Conservation (phyloP, 2,113 vertebrate genomes). For the Ictalurus furcatus region DNA sequence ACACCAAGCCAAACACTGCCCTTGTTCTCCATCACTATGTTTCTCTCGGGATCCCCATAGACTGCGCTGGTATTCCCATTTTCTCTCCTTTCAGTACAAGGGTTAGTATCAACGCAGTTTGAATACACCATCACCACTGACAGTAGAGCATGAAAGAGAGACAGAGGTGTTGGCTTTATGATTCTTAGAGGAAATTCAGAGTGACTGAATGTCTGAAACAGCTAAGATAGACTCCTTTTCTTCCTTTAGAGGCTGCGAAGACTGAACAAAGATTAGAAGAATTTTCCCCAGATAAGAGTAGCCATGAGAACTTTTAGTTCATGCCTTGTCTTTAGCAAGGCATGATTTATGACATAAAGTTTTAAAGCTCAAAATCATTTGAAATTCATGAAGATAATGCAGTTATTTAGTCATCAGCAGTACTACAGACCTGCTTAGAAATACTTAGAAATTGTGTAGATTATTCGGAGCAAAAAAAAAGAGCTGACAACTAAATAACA, state of each 20-base stretch:
- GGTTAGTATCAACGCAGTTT: slow-evolving; percentile 60
- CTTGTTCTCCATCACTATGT: slow-evolving; percentile 45
- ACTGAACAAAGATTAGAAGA: neutral
- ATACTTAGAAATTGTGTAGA: neutral
- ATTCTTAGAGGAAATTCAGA: slow-evolving; percentile 73
- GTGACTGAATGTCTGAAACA: slow-evolving; percentile 78
- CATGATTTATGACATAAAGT: neutral
- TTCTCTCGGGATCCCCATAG: slow-evolving; percentile 33
- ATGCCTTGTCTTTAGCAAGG: neutral
- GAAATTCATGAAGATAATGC: neutral
- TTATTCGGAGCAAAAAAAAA: neutral
- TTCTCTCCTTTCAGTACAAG: slow-evolving; percentile 60
- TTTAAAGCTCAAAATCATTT: neutral
- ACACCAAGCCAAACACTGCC: slow-evolving; percentile 66
- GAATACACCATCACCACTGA: slow-evolving; percentile 59
- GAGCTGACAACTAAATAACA: neutral
- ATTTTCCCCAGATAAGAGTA: neutral
- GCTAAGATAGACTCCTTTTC: slow-evolving; percentile 61
- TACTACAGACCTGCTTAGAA: neutral
- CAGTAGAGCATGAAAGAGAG: slow-evolving; percentile 51
- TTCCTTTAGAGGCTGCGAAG: neutral
- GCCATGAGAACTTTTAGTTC: neutral
- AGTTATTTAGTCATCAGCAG: neutral
- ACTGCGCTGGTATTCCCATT: slow-evolving; percentile 72
- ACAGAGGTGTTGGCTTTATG: slow-evolving; percentile 59